These are phyloP conservation scores for Priocnemis perturbator DNA, from an alignment of 2,888 invertebrate species.

Conservation along the genomic window DNA sequence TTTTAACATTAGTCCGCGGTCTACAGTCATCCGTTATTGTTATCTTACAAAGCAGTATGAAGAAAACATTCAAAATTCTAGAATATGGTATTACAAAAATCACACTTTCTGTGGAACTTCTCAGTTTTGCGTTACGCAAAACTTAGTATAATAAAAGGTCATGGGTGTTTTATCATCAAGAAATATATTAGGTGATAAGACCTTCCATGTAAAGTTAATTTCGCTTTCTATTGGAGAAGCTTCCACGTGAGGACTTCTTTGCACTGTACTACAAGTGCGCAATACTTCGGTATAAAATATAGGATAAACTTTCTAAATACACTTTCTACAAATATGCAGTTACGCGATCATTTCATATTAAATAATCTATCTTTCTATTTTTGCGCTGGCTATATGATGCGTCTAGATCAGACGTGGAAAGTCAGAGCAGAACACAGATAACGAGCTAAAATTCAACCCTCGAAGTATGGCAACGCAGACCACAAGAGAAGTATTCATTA, in stretches of 20 bases:
- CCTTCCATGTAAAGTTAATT: no score
- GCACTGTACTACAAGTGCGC: conserved; percentile 5
- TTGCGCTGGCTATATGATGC: background rate
- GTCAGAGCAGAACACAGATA: background rate
- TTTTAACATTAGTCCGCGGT: background rate
- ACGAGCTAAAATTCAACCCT: background rate
- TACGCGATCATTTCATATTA: conserved; percentile 15
- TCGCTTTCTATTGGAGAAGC: no score
- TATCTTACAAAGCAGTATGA: conserved; percentile 38
- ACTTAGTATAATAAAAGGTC: no score
- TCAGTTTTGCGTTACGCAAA: no score
- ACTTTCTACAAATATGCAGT: conserved; percentile 6
- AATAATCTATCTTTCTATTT: conserved; percentile 16
- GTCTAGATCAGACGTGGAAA: background rate
- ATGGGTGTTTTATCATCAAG: conserved; percentile 34
- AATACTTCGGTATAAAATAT: conserved; percentile 30
- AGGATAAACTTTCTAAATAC: conserved; percentile 17
- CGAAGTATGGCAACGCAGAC: background rate
- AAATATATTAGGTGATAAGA: no score
- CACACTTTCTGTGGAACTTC: no score
- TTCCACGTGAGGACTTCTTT: no score
- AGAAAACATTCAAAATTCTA: conserved; percentile 35
- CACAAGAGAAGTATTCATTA: conserved; percentile 19
- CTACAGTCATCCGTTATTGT: background rate
- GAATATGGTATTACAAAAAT: conserved; percentile 23